Base-by-base conservation (phyloP, 1,140 invertebrate genomes). In the Ceratosolen solmsi region DNA sequence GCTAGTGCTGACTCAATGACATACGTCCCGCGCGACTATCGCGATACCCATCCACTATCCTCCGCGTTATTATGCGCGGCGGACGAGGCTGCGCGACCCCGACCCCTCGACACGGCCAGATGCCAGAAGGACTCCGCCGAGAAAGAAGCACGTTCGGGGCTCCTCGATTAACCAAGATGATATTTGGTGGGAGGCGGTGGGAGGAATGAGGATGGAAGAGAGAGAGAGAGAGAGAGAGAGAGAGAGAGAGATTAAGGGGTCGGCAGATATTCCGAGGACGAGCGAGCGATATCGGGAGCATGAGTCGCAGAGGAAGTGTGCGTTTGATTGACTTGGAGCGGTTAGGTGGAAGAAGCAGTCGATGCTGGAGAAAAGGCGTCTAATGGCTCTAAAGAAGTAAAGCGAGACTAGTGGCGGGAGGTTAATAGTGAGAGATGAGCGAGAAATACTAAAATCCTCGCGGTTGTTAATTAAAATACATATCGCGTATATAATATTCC, bases 1-100 rank as follows among this genome's bases (percentile, higher is more conserved):
- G 84, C 79, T 89, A 90, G 85, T 91, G 90, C 90, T 91, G 90
- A 91, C 89, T 91, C 89, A 85, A 89, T 91, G 89, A 91, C 90
- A 89, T 89, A 86, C 89, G 89, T 90, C 89, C 89, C 88, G 86
- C 88, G 86, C 86, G 87, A 88, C 86, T 87, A 87, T 86, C 87
- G 87, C 88, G 60, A 85, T 82, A 84, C 74, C 86, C 88, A 86
- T 89, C 7, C 88, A 89, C 86, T 88, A 85, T 87, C 83, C 80
- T 83, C 85, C 71, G 68, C 41, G 54, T 33, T 56, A 51, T 46
- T 30, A 25, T 46, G 54, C 60, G 11, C 30, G 30, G 11, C n/a
- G n/a, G n/a, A n/a, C n/a, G n/a, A n/a, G n/a, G n/a, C 27, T 25
- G 27, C 1, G 1, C 25, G n/a, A 9, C 60, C 25, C 41, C 2